Evolutionary conservation across 2,113 vertebrate species (phyloP).

Genomic region (Sander lucioperca): DNA sequence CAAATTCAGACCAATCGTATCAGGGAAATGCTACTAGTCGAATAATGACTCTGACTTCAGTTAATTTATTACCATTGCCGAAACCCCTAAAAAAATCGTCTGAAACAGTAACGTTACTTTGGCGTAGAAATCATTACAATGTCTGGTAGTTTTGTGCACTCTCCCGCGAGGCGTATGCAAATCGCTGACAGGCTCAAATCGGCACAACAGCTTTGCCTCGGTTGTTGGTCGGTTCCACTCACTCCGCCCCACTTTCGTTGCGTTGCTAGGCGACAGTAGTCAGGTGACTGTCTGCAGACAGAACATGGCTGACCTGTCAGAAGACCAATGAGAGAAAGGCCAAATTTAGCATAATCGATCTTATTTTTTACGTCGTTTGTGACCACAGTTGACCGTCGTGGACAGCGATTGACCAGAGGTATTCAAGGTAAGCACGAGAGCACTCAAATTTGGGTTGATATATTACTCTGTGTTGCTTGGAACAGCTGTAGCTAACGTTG

Average conservation of each 20-base stretch:
- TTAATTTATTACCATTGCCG: neutral
- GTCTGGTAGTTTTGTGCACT: neutral
- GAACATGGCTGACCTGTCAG: slow-evolving; percentile 86
- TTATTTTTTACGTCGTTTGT: slow-evolving; percentile 51
- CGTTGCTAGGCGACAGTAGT: slow-evolving; percentile 80
- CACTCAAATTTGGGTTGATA: neutral
- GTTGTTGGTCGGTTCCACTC: too few species aligned
- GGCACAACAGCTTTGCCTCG: too few species aligned
- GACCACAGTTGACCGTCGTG: slow-evolving; percentile 33
- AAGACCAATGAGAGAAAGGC: slow-evolving; percentile 81
- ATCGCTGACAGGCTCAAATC: neutral
- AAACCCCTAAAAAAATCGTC: neutral
- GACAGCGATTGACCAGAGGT: slow-evolving; percentile 30
- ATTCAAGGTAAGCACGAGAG: slow-evolving; percentile 66
- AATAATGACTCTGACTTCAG: too few species aligned
- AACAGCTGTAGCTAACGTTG: slow-evolving; percentile 38
- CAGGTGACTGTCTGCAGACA: slow-evolving; percentile 85
- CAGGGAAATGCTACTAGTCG: too few species aligned
- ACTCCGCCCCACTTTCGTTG: slow-evolving; percentile 65
- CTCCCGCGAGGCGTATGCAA: neutral
- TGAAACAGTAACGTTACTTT: neutral
- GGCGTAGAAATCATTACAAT: neutral
- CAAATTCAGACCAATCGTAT: too few species aligned
- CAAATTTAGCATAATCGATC: slow-evolving; percentile 79
- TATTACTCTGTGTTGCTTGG: neutral